Percentiles rank a stretch among this genome's conserved stretches.
Evolutionary conservation across 2,113 vertebrate species (phyloP).

Genomic region (Nanorana parkeri): DNA sequence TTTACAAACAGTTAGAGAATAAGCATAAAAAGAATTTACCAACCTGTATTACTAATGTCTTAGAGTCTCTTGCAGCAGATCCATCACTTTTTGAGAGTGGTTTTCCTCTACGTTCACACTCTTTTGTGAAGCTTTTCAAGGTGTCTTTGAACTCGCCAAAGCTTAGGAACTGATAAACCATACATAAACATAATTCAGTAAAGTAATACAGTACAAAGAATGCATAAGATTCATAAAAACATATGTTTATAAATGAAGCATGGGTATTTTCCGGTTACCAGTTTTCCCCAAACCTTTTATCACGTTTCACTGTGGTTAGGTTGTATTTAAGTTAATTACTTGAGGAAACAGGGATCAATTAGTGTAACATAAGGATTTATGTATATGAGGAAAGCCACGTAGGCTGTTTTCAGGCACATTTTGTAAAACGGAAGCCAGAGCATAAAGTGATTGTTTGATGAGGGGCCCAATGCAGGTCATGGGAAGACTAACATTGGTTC

Average conservation of each 20-base stretch:
- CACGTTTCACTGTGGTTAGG: neutral
- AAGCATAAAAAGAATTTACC: neutral
- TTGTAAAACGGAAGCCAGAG: neutral
- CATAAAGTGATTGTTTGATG: slow-evolving; percentile 16
- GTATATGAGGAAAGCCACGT: slow-evolving; percentile 17
- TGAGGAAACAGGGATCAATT: slow-evolving; percentile 10
- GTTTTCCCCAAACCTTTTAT: neutral
- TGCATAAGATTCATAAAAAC: neutral
- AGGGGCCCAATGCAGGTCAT: slow-evolving; percentile 29
- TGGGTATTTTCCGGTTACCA: no score
- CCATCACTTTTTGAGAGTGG: slow-evolving; percentile 73
- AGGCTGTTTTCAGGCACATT: neutral
- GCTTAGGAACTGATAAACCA: slow-evolving; percentile 82
- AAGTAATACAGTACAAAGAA: neutral
- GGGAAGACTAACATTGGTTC: slow-evolving; percentile 36
- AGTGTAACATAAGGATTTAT: slow-evolving; percentile 8
- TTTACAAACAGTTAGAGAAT: no score
- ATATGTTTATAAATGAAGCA: no score
- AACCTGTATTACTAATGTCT: slow-evolving; percentile 79
- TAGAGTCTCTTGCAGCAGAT: slow-evolving; percentile 72
- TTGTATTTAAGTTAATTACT: slow-evolving; percentile 6
- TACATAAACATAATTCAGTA: neutral
- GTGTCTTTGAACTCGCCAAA: slow-evolving; percentile 91
- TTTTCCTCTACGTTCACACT: slow-evolving; percentile 90
- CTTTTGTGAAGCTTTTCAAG: slow-evolving; percentile 81